These are phyloP conservation scores for Hylomyscus alleni DNA, from an alignment of 2,797 vertebrate species.

Conservation along the genomic window DNA sequence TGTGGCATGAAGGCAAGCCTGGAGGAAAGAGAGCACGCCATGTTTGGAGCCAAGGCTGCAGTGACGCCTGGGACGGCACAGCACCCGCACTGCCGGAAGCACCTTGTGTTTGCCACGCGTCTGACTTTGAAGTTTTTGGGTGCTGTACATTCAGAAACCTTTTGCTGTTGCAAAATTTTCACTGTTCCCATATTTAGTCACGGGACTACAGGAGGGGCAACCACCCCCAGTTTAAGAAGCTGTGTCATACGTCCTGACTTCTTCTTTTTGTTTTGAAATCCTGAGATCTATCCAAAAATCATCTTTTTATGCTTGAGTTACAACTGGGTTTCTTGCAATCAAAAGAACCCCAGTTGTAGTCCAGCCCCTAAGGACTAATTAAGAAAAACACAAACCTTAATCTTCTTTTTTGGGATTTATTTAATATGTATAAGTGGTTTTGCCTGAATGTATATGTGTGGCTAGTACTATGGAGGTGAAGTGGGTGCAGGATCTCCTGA, in stretches of 20 bases:
- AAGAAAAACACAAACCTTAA: neutral
- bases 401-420: neutral
- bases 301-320: neutral
- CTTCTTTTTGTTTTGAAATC: conserved; percentile 1
- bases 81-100: neutral
- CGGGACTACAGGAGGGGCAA: neutral
- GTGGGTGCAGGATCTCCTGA: neutral
- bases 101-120: neutral
- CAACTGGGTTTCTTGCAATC: neutral
- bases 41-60: neutral
- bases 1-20: neutral
- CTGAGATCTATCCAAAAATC: neutral
- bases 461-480: neutral
- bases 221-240: neutral
- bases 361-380: neutral
- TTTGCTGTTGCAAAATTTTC: neutral
- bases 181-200: neutral
- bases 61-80: neutral
- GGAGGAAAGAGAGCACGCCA: neutral
- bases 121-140: neutral
- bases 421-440: neutral
- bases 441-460: neutral
- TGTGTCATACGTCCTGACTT: neutral
- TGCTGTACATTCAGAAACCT: neutral
- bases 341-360: neutral